Percentiles rank a stretch among this genome's conserved stretches.
Evolutionary conservation across 2,113 vertebrate species (phyloP).

Genomic region (Diadophis punctatus): DNA sequence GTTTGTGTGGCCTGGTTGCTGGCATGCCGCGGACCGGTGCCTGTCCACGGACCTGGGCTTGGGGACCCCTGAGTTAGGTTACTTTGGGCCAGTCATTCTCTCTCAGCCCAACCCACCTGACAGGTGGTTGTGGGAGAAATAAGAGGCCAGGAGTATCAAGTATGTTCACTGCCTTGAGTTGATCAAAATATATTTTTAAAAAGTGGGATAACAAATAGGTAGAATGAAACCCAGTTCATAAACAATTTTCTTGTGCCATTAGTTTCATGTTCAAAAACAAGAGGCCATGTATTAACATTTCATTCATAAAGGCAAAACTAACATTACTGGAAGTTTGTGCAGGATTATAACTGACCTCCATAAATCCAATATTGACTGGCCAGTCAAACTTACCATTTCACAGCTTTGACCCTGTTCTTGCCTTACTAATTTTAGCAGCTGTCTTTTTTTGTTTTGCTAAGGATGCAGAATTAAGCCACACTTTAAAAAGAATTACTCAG

Average conservation of each 20-base stretch:
- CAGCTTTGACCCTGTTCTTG: background rate
- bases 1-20: background rate
- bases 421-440: background rate
- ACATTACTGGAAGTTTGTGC: rapidly evolving
- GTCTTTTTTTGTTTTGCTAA: background rate
- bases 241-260: constrained; percentile 21
- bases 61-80: background rate
- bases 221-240: constrained; percentile 44
- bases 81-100: background rate
- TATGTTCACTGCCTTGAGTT: background rate
- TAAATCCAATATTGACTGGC: background rate
- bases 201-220: background rate
- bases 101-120: background rate
- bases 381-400: background rate
- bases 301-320: constrained; percentile 18
- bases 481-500: background rate
- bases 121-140: background rate
- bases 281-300: constrained; percentile 16
- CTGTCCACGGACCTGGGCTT: background rate
- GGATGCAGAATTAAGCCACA: background rate
- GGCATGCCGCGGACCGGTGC: background rate
- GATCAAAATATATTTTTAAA: background rate
- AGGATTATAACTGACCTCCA: background rate
- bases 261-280: rapidly evolving
- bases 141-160: background rate